Base-by-base conservation (phyloP, 2,888 invertebrate genomes). In the Limnephilus auricula region DNA sequence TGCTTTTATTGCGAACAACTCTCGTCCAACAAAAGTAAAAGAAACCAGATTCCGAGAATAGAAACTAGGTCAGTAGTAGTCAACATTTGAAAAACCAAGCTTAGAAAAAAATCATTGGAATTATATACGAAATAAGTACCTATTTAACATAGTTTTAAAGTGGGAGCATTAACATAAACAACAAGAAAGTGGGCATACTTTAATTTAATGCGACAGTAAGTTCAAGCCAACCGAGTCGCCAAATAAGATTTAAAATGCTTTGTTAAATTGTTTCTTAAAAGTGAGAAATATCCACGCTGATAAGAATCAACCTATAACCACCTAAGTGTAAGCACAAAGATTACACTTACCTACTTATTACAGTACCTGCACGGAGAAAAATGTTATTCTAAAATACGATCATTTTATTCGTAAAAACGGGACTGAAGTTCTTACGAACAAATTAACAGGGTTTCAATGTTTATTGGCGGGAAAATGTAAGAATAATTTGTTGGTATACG, bases 41-140 rank as follows among this genome's bases (percentile, higher is more conserved):
- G 82, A 82, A 82, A 82, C 82, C 82, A 25, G 9, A 34, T 82
- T 82, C 82, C 82, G 18, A 25, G 82, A 82, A 82, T 34, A 82
- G 82, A 82, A 82, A 82, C 25, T 34, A 34, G 82, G 82, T 34
- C 82, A 82, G 34, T 10, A 34, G 34, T 82, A 34, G 82, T 82
- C 34, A 82, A 82, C 82, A 32, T 80, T 32, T 25, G 18, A 82
- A 32, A 82, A 65, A 25, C 25, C 65, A 65, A 9, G 25, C 25
- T 65, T 10, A n/a, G 65, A 1, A 65, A 65, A 65, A 65, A 65
- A 65, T 25, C 65, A 65, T 65, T 25, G 65, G 25, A 25, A 25
- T 65, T 65, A 65, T 65, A 25, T 25, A n/a, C n/a, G 65, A 65
- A 65, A 15, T 80, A 80, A 80, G 30, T 80, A 31, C 15, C 80